These are phyloP conservation scores for Nasonia vitripennis DNA, from an alignment of 1,140 invertebrate genomes.

Conservation along the genomic window DNA sequence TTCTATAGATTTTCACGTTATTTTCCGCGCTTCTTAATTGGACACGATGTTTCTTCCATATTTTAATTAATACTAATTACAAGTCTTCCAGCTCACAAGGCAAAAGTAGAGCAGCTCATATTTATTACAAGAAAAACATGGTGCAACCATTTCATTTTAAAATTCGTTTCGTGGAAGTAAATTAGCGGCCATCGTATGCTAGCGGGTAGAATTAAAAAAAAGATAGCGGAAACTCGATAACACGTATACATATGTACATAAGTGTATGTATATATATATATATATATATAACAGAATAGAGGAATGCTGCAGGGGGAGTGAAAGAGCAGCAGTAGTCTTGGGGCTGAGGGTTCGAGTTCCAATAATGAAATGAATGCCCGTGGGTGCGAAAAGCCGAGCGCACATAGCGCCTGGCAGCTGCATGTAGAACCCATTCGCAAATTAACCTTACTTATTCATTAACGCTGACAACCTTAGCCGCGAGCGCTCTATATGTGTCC, in stretches of 20 bases:
- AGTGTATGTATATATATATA: background rate
- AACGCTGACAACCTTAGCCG: slow-evolving; percentile 64
- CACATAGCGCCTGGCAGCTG: slow-evolving; percentile 46
- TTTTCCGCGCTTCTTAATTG: too few species aligned
- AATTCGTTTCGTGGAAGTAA: background rate
- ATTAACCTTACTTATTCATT: slow-evolving; percentile 73
- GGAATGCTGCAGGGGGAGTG: slow-evolving; percentile 29
- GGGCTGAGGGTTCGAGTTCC: slow-evolving; percentile 58
- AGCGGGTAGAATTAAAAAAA: background rate
- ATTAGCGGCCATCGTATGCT: background rate
- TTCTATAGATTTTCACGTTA: too few species aligned
- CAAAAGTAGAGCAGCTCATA: too few species aligned
- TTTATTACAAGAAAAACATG: background rate
- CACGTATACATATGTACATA: background rate
- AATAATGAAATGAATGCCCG: slow-evolving; percentile 71
- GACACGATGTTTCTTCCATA: too few species aligned
- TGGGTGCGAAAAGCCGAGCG: slow-evolving; percentile 57
- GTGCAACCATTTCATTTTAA: background rate
- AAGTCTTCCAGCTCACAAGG: too few species aligned
- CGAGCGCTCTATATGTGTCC: background rate
- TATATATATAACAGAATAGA: background rate
- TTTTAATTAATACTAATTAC: too few species aligned
- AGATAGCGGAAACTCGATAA: background rate
- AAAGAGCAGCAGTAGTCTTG: background rate
- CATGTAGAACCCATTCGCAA: slow-evolving; percentile 70